A percentile compares a stretch with the other conserved stretches of the same genome.
These are phyloP conservation scores for Pristionchus japonicus DNA, from an alignment of 2,888 invertebrate species.

Conservation along the genomic window DNA sequence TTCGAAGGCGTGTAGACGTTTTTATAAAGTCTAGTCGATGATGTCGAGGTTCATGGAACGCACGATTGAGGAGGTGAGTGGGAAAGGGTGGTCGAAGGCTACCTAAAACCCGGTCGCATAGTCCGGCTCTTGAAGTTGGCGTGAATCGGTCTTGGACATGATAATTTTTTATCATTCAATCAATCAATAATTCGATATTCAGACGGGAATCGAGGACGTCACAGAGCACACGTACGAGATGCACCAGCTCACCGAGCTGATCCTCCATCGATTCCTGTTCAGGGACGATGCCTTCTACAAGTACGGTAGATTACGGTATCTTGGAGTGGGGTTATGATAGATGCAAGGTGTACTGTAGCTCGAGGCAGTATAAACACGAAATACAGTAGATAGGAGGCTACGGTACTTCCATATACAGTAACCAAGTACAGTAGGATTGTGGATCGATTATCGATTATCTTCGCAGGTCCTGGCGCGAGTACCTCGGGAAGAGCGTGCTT, in stretches of 20 bases:
- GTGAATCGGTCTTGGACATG: too few relatives aligned
- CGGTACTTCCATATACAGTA: too few relatives aligned
- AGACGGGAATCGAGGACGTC: slow-evolving; percentile 24
- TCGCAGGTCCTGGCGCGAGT: not conserved
- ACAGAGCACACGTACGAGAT: slow-evolving; percentile 39
- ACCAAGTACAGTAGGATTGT: too few relatives aligned
- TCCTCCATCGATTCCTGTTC: slow-evolving; percentile 37
- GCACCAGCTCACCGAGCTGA: not conserved
- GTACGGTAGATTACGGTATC: slow-evolving; percentile 1
- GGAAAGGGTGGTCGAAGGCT: not conserved
- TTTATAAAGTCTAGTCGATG: too few relatives aligned
- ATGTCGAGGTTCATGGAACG: not conserved
- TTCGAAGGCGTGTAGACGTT: too few relatives aligned
- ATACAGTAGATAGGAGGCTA: too few relatives aligned
- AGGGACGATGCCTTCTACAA: not conserved
- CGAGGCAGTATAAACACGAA: too few relatives aligned
- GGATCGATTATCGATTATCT: not conserved
- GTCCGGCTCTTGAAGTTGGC: not conserved
- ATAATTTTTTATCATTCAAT: not conserved
- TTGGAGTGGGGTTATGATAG: not conserved
- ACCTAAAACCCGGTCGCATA: too few relatives aligned
- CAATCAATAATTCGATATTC: not conserved
- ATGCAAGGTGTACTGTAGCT: not conserved
- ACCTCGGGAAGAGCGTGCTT: not conserved
- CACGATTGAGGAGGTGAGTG: not conserved